A percentile compares a stretch with the other conserved stretches of the same genome.
Evolutionary conservation across 2,113 vertebrate species (phyloP).

Genomic region (Erythrolamprus reginae): DNA sequence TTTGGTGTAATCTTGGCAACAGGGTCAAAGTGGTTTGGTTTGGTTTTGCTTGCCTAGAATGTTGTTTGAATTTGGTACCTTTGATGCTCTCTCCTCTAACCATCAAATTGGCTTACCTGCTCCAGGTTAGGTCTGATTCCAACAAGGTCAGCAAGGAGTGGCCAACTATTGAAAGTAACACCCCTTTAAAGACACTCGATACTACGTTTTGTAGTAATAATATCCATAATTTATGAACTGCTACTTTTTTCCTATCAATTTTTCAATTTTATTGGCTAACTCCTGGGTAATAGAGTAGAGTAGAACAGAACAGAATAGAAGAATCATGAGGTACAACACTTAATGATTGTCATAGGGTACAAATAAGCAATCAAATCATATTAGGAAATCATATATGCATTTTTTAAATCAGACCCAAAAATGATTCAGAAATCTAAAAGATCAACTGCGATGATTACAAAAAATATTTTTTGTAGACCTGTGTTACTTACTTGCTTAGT

Average conservation of each 20-base stretch:
- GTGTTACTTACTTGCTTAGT: no score
- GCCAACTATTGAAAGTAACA: background rate
- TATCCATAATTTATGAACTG: background rate
- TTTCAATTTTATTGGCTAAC: background rate
- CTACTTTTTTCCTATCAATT: background rate
- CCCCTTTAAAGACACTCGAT: background rate
- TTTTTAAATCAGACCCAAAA: no score
- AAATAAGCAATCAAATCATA: no score
- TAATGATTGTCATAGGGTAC: no score
- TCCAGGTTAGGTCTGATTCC: background rate
- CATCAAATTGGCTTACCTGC: background rate
- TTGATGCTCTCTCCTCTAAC: background rate
- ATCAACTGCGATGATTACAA: no score
- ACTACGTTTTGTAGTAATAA: background rate
- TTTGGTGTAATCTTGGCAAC: background rate
- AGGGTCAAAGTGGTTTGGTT: background rate
- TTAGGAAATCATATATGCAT: no score
- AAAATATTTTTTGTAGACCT: no score
- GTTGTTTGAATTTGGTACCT: background rate
- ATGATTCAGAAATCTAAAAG: no score
- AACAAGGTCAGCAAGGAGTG: background rate
- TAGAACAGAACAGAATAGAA: no score
- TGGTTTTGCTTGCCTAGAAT: background rate
- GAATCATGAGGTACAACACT: no score
- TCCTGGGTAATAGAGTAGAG: no score